Percentiles rank a stretch among this genome's conserved stretches.
Evolutionary conservation across 2,797 vertebrate species (phyloP).

Genomic region (Peromyscus aztecus): DNA sequence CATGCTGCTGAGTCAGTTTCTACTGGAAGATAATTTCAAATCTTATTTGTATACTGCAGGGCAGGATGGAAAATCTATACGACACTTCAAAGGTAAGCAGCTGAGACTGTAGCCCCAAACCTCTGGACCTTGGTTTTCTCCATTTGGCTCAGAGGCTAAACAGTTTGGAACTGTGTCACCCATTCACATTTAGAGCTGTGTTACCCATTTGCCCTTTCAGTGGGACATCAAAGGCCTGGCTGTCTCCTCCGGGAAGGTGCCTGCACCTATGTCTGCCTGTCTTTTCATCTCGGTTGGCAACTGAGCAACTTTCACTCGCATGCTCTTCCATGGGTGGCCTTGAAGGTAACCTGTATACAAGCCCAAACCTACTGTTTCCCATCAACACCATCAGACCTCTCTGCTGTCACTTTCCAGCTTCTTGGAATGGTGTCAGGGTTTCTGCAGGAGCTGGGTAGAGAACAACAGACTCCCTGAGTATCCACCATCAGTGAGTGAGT

Average conservation of each 20-base stretch:
- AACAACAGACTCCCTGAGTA: background rate
- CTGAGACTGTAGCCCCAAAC: background rate
- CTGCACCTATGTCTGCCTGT: background rate
- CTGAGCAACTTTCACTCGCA: background rate
- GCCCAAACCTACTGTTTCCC: background rate
- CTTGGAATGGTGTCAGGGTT: background rate
- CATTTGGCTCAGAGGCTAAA: background rate
- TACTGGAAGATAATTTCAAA: slow-evolving; percentile 61
- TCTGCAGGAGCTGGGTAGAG: background rate
- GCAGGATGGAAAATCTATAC: slow-evolving; percentile 17
- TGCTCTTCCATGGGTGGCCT: background rate
- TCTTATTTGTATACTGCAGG: slow-evolving; percentile 4
- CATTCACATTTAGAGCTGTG: background rate
- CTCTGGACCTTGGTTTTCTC: background rate
- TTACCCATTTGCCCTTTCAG: background rate
- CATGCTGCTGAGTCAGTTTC: slow-evolving; percentile 39
- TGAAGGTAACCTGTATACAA: background rate
- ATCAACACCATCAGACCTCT: background rate
- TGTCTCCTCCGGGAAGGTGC: background rate
- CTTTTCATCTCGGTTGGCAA: background rate
- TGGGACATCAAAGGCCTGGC: background rate
- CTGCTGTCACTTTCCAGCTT: background rate
- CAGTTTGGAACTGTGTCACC: background rate
- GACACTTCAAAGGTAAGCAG: background rate
- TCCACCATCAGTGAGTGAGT: too few species aligned